phyloP scores from a whole-genome alignment of 2,888 invertebrate species.

The Zygogramma bicolorata region DNA sequence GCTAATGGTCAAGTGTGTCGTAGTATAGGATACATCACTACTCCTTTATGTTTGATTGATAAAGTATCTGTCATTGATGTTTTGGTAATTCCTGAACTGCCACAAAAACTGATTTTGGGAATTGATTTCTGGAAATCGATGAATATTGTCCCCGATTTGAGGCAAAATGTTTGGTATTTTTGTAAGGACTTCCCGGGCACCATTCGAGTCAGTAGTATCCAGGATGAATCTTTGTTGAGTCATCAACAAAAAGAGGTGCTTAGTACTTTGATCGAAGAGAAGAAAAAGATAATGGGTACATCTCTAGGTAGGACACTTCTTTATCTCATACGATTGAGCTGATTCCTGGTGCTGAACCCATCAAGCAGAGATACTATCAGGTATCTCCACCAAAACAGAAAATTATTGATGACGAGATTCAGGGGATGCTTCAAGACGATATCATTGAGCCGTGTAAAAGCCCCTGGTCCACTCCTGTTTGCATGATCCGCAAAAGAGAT shows the following conservation, averaged over 20 bases:
- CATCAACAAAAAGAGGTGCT: not conserved
- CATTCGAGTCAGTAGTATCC: not conserved
- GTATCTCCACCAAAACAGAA: too few species aligned
- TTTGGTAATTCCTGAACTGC: not conserved
- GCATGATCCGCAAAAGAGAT: slow-evolving; percentile 23
- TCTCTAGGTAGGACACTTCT: too few species aligned
- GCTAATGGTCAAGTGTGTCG: slow-evolving; percentile 1
- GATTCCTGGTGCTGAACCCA: not conserved
- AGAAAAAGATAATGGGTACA: not conserved
- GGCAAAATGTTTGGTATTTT: slow-evolving; percentile 1
- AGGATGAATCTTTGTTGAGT: too few species aligned
- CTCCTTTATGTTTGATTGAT: slow-evolving; percentile 3
- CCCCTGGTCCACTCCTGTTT: slow-evolving; percentile 27
- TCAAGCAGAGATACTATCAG: slow-evolving; percentile 25
- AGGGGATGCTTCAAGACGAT: too few species aligned
- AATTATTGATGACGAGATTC: too few species aligned
- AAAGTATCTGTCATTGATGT: slow-evolving; percentile 8
- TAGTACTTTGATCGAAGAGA: not conserved
- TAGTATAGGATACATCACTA: slow-evolving; percentile 6
- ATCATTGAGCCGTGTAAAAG: slow-evolving; percentile 29
- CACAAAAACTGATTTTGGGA: not conserved
- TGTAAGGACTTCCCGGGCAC: not conserved
- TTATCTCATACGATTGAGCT: too few species aligned
- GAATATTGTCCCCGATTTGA: too few species aligned
- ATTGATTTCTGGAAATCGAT: not conserved